These are phyloP conservation scores for Kryptopterus vitreolus DNA, from an alignment of 2,797 vertebrate genomes.

Conservation along the genomic window DNA sequence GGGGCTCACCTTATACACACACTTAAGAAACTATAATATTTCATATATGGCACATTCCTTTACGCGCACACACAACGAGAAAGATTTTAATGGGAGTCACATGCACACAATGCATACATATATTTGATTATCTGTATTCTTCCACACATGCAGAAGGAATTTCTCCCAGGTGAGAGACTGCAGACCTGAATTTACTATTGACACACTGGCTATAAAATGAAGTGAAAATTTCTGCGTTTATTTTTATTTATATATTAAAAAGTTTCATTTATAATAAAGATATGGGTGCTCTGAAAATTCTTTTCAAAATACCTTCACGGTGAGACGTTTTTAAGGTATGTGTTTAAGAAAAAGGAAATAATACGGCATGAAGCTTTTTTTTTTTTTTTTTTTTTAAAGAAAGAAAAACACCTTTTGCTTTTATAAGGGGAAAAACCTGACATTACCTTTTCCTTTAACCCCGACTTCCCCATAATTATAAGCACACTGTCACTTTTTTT, in stretches of 20 bases:
- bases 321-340: not conserved
- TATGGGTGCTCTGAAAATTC: slow-evolving; percentile 30
- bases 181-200: too few relatives aligned
- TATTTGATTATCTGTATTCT: too few relatives aligned
- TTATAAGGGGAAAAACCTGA: slow-evolving; percentile 19
- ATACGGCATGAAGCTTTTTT: not conserved
- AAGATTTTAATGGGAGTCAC: too few relatives aligned
- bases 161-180: slow-evolving; percentile 13
- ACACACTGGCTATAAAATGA: too few relatives aligned
- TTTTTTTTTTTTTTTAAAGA: not conserved
- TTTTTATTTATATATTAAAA: too few relatives aligned
- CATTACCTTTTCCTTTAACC: not conserved
- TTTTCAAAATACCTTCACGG: not conserved
- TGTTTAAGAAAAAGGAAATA: not conserved
- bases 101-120: too few relatives aligned
- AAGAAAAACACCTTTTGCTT: not conserved
- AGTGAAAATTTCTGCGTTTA: slow-evolving; percentile 6
- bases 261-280: too few relatives aligned
- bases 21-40: too few relatives aligned
- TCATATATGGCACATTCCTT: too few relatives aligned
- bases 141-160: slow-evolving; percentile 35
- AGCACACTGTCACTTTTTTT: not conserved
- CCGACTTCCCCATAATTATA: not conserved
- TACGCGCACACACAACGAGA: too few relatives aligned
- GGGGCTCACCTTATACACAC: too few relatives aligned